Evolutionary conservation across 2,888 invertebrate species (phyloP), one percentile per base, ranked within the genome.

Genomic region (Acronicta psi): DNA sequence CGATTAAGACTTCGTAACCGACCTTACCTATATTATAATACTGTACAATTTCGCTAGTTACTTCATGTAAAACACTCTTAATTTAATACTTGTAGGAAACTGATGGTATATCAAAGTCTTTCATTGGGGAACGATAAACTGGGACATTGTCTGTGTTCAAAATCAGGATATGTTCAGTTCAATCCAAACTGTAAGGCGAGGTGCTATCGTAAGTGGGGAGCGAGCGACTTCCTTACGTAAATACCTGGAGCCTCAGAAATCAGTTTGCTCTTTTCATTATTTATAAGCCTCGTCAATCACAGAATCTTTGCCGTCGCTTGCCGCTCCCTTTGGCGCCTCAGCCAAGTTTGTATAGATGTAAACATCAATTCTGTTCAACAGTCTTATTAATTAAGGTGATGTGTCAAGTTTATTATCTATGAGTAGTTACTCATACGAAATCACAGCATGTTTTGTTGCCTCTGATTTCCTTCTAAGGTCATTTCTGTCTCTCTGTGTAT

Each of bases 1-100:
- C 86, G 82, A 85, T 88, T 86, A 92, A 90, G 86, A 86, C 84
- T 84, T 90, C 84, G 69, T 84, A 83, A 84, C 78, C 83, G 84
- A 86, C 82, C 88, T 89, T 90, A 90, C 77, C 85, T 89, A 86
- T 80, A 83, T 87, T 92, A 91, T 93, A 94, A 94, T 94, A 94
- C 94, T 94, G 94, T 94, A 94, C 94, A 93, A 93, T 93, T 94
- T 93, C 91, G 86, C 93, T 94, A 94, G 88, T 91, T 87, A 87
- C 84, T 85, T 86, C 81, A 85, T 90, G 91, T 91, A 92, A 90
- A 92, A 91, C 90, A 85, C 87, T 84, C 86, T 86, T 88, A 88
- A 79, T 75, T 76, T 84, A 92, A 92, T 90, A 92, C 89, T 91
- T 89, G 81, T 86, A 87, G 90, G 90, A 85, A 89, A 89, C 84